phyloP scores from a whole-genome alignment of 2,113 vertebrate genomes.

The Forbesichthys agassizii region DNA sequence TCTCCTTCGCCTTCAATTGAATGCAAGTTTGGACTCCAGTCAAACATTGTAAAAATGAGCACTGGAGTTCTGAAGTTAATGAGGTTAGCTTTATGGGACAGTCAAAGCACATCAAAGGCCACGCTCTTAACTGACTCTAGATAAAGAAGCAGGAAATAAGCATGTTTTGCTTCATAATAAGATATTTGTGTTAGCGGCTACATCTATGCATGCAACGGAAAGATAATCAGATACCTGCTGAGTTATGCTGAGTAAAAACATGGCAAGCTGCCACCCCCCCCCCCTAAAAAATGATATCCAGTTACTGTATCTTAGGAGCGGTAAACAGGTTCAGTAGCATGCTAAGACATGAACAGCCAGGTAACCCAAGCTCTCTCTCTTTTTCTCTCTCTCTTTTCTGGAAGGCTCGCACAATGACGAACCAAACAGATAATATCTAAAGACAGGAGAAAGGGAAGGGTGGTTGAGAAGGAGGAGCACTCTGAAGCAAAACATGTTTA shows the following conservation, averaged over 20 bases:
- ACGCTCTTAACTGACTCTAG: not conserved
- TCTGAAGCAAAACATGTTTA: constrained; percentile 34
- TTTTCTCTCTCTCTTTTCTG: constrained; percentile 7
- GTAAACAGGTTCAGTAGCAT: constrained; percentile 53
- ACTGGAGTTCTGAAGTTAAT: not conserved
- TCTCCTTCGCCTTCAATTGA: not conserved
- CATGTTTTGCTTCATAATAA: not conserved
- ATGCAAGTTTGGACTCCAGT: not conserved
- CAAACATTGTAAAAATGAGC: not conserved
- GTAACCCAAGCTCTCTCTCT: constrained; percentile 6
- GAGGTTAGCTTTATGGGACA: not conserved
- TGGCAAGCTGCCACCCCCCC: not conserved
- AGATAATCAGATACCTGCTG: not conserved
- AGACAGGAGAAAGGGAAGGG: not conserved
- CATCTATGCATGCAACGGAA: constrained; percentile 6
- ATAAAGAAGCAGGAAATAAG: not conserved
- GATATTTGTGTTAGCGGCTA: not conserved
- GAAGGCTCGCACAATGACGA: not conserved
- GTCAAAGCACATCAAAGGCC: constrained; percentile 1
- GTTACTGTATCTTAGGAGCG: constrained; percentile 34
- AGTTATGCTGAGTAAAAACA: constrained; percentile 8
- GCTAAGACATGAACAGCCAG: constrained; percentile 37
- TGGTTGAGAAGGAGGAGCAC: not conserved
- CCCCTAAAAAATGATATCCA: constrained; percentile 16
- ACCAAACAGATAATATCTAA: constrained; percentile 4